phyloP scores from a whole-genome alignment of 2,113 vertebrate genomes.

The Heterochromis multidens region DNA sequence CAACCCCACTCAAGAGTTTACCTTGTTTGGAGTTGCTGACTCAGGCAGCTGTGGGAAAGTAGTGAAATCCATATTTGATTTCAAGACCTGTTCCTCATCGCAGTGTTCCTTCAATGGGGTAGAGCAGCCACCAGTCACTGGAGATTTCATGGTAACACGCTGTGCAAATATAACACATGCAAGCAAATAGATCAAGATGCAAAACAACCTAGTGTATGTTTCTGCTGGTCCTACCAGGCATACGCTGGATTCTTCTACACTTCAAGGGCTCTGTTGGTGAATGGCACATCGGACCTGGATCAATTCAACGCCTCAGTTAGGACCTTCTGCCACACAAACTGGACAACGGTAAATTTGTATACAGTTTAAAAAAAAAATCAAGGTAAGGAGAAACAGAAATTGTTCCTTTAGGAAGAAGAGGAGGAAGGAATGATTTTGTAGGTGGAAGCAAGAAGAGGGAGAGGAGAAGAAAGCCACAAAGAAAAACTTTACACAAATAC shows the following conservation, averaged over 20 bases:
- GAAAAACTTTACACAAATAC: neutral
- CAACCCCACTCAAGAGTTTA: slow-evolving; percentile 49
- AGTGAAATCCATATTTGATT: slow-evolving; percentile 83
- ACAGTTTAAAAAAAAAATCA: neutral
- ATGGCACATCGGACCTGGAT: slow-evolving; percentile 71
- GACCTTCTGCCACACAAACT: slow-evolving; percentile 80
- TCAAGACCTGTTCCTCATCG: slow-evolving; percentile 69
- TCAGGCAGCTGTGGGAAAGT: slow-evolving; percentile 73
- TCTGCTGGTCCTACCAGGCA: slow-evolving; percentile 73
- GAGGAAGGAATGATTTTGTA: neutral
- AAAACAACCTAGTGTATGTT: neutral
- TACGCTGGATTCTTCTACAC: slow-evolving; percentile 91
- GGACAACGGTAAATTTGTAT: slow-evolving; percentile 65
- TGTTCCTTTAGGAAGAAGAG: neutral
- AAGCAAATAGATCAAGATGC: neutral
- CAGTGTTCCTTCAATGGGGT: slow-evolving; percentile 82
- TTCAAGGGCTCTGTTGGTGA: slow-evolving; percentile 75
- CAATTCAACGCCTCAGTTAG: slow-evolving; percentile 74
- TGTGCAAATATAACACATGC: neutral
- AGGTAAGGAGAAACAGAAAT: neutral
- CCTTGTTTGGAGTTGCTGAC: slow-evolving; percentile 76
- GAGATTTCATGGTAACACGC: slow-evolving; percentile 84
- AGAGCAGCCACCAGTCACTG: slow-evolving; percentile 82
- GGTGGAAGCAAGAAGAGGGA: too few species aligned
- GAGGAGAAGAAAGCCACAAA: too few species aligned